Base-by-base conservation (phyloP, 2,113 vertebrate genomes). In the Willisornis vidua region DNA sequence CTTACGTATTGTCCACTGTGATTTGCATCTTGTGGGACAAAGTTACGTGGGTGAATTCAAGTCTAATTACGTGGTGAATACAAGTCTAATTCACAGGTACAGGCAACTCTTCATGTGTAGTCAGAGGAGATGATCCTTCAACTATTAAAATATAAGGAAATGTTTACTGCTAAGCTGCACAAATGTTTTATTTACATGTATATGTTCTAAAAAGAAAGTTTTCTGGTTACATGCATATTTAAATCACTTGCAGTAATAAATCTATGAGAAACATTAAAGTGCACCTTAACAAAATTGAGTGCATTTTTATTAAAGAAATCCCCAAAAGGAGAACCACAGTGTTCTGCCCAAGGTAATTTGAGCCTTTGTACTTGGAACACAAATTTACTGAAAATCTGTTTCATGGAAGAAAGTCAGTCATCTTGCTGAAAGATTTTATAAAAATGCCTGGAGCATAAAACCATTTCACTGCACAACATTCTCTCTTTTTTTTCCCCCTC, bases 371-470 rank as follows among this genome's bases (percentile, higher is more conserved):
- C 72, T 95, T n/a, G 3, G 83, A 93, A 85, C 25, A 55, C 75
- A 82, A 55, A 76, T 94, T 93, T 84, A 92, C 54, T 95, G 84
- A 94, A 96, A 97, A 83, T n/a, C 23, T 74, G 2, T 92, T 96
- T 83, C 15, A 12, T 14, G 8, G 55, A 70, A 88, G 67, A 81
- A 90, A 55, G 61, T 89, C 94, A 79, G 51, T 41, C 59, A 35
- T 94, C 81, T 94, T 92, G 37, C 63, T 93, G 54, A 88, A 94
- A 85, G 80, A 28, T 75, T 89, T 92, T 93, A 72, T 71, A 37
- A 55, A 93, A 90, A 65, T 89, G 68, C 95, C 93, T 91, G 79
- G 49, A 94, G 89, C 78, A 62, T 72, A 92, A 90, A 93, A 37
- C 84, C 94, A 63, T 91, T 96, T 96, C 70, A 82, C 23, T 73